Conservation (phyloP, 2,797 vertebrate genomes). For the Coendou prehensilis region DNA sequence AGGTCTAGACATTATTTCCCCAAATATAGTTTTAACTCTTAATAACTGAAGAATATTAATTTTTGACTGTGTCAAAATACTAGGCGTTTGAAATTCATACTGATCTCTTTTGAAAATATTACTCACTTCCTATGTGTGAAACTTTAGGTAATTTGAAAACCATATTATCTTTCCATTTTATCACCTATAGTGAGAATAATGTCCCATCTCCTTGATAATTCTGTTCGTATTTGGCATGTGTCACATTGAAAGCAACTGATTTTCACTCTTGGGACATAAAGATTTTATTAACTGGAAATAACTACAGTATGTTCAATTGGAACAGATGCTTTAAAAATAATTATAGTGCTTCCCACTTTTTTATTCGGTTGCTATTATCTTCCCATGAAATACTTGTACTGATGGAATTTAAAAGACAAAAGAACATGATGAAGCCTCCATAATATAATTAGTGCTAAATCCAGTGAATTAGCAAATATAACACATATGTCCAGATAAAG, state of each 20-base stretch:
- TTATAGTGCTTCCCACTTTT: not conserved
- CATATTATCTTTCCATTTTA: not conserved
- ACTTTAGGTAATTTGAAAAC: not conserved
- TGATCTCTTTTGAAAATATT: not conserved
- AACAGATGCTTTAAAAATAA: conserved; percentile 41
- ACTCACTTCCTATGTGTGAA: not conserved
- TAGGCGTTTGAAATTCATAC: not conserved
- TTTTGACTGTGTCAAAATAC: conserved; percentile 1
- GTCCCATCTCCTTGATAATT: not conserved
- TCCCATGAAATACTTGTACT: not conserved
- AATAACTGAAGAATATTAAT: not conserved
- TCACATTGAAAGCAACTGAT: not conserved
- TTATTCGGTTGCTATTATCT: not conserved
- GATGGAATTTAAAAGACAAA: not conserved
- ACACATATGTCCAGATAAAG: not conserved
- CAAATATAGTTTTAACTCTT: not conserved
- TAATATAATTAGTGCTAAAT: not conserved
- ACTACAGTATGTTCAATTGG: not conserved
- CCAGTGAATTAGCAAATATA: not conserved
- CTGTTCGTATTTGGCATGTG: not conserved
- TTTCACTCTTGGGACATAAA: conserved; percentile 20
- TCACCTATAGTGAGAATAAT: not conserved
- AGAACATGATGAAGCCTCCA: not conserved
- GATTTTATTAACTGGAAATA: conserved; percentile 5
- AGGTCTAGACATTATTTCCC: not conserved